Base-by-base conservation (phyloP, 2,113 vertebrate species). In the Centropus bengalensis region DNA sequence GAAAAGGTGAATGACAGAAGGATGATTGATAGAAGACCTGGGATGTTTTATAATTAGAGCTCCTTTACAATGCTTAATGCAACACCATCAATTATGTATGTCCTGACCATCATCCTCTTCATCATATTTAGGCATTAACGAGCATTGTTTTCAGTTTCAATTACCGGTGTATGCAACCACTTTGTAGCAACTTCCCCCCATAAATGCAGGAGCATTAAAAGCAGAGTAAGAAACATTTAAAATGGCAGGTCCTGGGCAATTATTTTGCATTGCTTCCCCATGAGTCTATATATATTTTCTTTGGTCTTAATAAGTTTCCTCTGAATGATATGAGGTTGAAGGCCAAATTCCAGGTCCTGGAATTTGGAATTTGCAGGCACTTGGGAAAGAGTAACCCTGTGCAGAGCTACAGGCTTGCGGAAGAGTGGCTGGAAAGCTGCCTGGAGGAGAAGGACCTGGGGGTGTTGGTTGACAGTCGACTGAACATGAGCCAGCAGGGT, bases 1-100 rank as follows among this genome's bases (percentile, higher is more conserved):
- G 82, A 78, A 93, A 94, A 94, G 58, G 64, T 92, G 77, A 95
- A 75, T 0, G 24, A 77, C 68, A 87, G 82, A 79, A 82, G 60
- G 20, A 80, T 69, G 89, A 92, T 92, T 93, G 83, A 90, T 96
- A 55, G 81, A 84, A 94, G 54, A 62, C 88, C 44, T 82, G 59
- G 73, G 47, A 68, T 78, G 58, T 86, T 93, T 93, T 94, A 40
- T 88, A 96, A 89, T 96, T 94, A 73, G 73, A 93, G 76, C 33
- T 74, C 56, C 69, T 91, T n/a, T 83, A 51, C 92, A 94, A 66
- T 55, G 86, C 62, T 88, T 95, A 91, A 81, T 28, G 51, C 51
- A 63, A 30, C 26, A 30, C 30, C 68, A 91, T 96, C 82, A 95
- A 86, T 88, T 90, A 64, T 78, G 59, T 58, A 30, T 73, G 56